A percentile compares a stretch with the other conserved stretches of the same genome.
Evolutionary conservation across 2,113 vertebrate genomes (phyloP).

Genomic region (Corythaixoides concolor): DNA sequence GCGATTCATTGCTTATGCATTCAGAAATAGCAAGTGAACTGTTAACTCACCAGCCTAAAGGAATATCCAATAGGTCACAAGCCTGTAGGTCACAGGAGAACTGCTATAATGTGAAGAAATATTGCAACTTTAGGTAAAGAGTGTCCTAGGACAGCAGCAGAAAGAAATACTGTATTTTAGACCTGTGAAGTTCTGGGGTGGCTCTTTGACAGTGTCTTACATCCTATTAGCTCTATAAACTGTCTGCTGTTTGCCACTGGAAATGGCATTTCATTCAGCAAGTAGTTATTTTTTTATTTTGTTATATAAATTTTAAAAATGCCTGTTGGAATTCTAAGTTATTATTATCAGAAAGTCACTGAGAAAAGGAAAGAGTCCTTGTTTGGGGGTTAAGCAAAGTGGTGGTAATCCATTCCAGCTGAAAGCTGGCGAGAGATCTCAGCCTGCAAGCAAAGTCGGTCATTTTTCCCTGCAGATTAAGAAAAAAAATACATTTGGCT

Average conservation of each 20-base stretch:
- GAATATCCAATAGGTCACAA: slow-evolving; percentile 6
- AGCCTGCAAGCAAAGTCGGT: slow-evolving; percentile 12
- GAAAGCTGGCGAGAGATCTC: background rate
- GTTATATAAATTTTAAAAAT: background rate
- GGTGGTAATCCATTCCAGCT: slow-evolving; percentile 19
- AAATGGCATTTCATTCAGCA: background rate
- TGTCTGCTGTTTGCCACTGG: background rate
- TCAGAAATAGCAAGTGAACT: slow-evolving; percentile 4
- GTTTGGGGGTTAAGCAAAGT: background rate
- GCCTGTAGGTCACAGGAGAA: background rate
- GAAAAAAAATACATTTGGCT: background rate
- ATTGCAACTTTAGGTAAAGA: background rate
- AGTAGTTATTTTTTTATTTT: rapidly evolving
- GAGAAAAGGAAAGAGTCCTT: background rate
- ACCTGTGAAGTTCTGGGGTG: background rate
- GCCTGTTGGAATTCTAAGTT: background rate
- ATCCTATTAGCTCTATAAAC: background rate
- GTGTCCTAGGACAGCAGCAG: background rate
- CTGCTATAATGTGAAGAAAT: background rate
- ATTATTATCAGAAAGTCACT: background rate
- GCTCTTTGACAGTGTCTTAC: background rate
- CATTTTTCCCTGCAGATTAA: slow-evolving; percentile 21
- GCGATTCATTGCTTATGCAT: background rate
- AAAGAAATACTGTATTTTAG: background rate
- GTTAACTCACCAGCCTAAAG: background rate